Base-by-base conservation (phyloP, 1,140 invertebrate genomes). In the Euura lappo region DNA sequence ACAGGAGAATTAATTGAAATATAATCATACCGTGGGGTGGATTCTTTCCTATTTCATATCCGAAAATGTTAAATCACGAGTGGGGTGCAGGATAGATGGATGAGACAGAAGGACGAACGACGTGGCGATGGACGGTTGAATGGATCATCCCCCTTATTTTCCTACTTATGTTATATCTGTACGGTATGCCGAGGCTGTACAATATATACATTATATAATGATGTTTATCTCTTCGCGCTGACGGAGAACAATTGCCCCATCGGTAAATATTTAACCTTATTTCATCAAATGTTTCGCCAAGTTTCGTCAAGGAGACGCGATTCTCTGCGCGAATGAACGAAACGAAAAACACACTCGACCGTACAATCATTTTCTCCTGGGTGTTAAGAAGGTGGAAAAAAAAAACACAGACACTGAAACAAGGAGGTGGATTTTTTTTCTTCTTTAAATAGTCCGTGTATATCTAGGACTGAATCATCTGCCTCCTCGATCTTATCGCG, bases 251-350 rank as follows among this genome's bases (percentile, higher is more conserved):
- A 87, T 87, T 82, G 83, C 84, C 81, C 75, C 82, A 73, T 81
- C 81, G 79, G 85, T 85, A 87, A 88, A 88, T 88, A 87, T 88
- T 88, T 88, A 88, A 88, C 85, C 82, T 87, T 88, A 87, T 88
- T 87, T 88, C 85, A 85, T 83, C 84, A 85, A 86, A 87, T 88
- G 85, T 85, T 86, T 85, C 85, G 82, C 77, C 79, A 78, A 77
- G 74, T 28, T 28, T 28, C 28, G 28, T 28, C 28, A 28, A 28
- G 28, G 28, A 28, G 28, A 28, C 28, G 28, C 28, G 28, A 28
- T 28, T 28, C 28, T 28, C 0, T 28, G 28, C 28, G 28, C 28
- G 28, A 28, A 28, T 28, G 28, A 28, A 28, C 70, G 42, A 72
- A 68, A 69, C 64, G 64, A 45, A 5, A 65, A 28, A 28, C 28